A percentile compares a stretch with the other conserved stretches of the same genome.
Evolutionary conservation across 2,113 vertebrate genomes (phyloP).

Genomic region (Eidolon helvum): DNA sequence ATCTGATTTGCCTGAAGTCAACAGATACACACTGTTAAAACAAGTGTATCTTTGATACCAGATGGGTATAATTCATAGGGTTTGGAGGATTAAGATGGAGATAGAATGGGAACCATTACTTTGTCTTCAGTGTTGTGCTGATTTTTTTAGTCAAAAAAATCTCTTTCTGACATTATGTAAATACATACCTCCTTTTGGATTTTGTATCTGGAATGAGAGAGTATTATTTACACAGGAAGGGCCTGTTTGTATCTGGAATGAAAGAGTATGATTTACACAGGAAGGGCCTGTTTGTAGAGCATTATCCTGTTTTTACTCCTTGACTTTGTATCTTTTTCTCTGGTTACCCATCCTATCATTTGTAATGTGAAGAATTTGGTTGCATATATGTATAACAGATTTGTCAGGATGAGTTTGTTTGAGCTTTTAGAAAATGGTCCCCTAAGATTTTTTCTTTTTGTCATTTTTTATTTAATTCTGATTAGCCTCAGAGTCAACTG

Average conservation of each 20-base stretch:
- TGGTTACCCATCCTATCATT: neutral
- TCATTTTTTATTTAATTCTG: slow-evolving; percentile 21
- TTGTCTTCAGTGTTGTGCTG: neutral
- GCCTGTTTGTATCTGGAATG: slow-evolving; percentile 25
- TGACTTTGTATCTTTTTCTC: slow-evolving; percentile 38
- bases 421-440: neutral
- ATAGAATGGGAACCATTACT: slow-evolving; percentile 23
- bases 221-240: slow-evolving; percentile 39
- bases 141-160: slow-evolving; percentile 27
- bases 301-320: slow-evolving; percentile 31
- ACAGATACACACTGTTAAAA: slow-evolving; percentile 37
- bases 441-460: neutral
- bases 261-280: slow-evolving; percentile 46
- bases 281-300: slow-evolving; percentile 4
- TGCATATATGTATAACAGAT: neutral
- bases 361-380: slow-evolving; percentile 28
- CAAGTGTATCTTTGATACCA: slow-evolving; percentile 47
- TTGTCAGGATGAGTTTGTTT: slow-evolving; percentile 21
- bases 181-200: slow-evolving; percentile 27
- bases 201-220: slow-evolving; percentile 47
- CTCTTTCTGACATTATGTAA: slow-evolving; percentile 55
- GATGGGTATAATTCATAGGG: slow-evolving; percentile 1
- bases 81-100: slow-evolving; percentile 39
- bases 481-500: neutral
- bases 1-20: slow-evolving; percentile 33